Evolutionary conservation across 2,888 invertebrate genomes (phyloP).

Genomic region (Parascotia fuliginaria): DNA sequence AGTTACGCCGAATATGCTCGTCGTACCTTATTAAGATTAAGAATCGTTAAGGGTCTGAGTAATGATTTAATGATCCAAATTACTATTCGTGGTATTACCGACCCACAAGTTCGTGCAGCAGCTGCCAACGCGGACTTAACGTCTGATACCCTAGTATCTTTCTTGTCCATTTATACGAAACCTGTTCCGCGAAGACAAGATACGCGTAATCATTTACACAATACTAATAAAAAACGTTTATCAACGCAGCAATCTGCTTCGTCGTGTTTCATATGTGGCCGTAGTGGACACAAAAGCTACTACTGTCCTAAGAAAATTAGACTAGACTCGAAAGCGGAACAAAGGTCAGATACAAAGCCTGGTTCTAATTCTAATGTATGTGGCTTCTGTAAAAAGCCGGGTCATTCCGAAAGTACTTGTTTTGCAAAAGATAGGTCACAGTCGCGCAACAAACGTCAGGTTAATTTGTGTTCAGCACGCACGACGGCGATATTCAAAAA

Average conservation of each 20-base stretch:
- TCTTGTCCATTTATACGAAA: slow-evolving; percentile 34
- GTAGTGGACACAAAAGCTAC: background rate
- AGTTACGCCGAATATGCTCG: slow-evolving; percentile 47
- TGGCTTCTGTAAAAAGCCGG: slow-evolving; percentile 1
- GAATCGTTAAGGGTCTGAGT: slow-evolving; percentile 35
- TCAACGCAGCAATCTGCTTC: too few relatives aligned
- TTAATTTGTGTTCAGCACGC: background rate
- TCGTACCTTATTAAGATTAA: slow-evolving; percentile 34
- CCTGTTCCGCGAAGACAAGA: slow-evolving; percentile 3
- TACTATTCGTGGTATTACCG: slow-evolving; percentile 10
- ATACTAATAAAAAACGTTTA: too few relatives aligned
- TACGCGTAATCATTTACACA: too few relatives aligned
- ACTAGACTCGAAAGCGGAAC: too few relatives aligned
- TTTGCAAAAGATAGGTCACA: background rate
- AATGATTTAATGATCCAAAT: slow-evolving; percentile 29
- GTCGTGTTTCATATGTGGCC: background rate
- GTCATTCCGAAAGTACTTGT: background rate
- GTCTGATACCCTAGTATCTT: slow-evolving; percentile 28
- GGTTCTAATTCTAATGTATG: background rate
- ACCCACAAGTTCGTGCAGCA: slow-evolving; percentile 33
- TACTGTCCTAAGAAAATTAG: background rate
- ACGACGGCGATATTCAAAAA: background rate
- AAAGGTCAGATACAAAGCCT: background rate
- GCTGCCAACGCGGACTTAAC: slow-evolving; percentile 36
- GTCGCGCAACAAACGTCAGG: background rate